Evolutionary conservation across 2,888 invertebrate species (phyloP), one percentile per base, ranked within the genome.

Genomic region (Drymonia ruficornis): DNA sequence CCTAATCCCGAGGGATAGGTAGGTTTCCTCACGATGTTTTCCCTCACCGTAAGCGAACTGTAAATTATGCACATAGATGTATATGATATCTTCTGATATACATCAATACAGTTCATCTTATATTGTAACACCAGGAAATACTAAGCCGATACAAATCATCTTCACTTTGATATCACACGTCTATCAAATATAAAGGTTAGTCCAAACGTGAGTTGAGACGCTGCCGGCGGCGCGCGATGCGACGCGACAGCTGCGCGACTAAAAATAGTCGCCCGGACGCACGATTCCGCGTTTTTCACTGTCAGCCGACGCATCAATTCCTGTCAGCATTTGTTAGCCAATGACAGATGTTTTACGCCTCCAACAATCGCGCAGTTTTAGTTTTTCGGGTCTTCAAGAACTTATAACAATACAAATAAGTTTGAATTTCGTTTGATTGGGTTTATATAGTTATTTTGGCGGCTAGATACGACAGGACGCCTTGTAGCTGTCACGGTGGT

Each of bases 251-350:
- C 91, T 91, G 91, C 78, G 78, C 75, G 65, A 74, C 88, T 84
- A 87, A 82, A 86, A 83, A 86, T 89, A 90, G 67, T 61, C 72
- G 72, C 56, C 63, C 80, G 84, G 86, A 84, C 87, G 87, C 83
- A 78, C 83, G 80, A 88, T 85, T 90, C 88, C 86, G 88, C 88
- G 89, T 91, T 91, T 91, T 91, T 91, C 91, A 91, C 90, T 90
- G 91, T 91, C 91, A 87, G 70, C 78, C 76, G 72, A 74, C 84
- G 78, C 91, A 91, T 91, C 91, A 91, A 91, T 91, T 87, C 74
- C 89, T 87, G 91, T 91, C 91, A 71, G 78, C 84, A 85, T 89
- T 87, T 86, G 89, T 91, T 91, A 89, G 81, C 84, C 85, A 91
- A 89, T 91, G 91, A 91, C 90, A 90, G 88, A 89, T 89, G 88